Base-by-base conservation (phyloP, 2,888 invertebrate genomes). In the Lumbricus terrestris region DNA sequence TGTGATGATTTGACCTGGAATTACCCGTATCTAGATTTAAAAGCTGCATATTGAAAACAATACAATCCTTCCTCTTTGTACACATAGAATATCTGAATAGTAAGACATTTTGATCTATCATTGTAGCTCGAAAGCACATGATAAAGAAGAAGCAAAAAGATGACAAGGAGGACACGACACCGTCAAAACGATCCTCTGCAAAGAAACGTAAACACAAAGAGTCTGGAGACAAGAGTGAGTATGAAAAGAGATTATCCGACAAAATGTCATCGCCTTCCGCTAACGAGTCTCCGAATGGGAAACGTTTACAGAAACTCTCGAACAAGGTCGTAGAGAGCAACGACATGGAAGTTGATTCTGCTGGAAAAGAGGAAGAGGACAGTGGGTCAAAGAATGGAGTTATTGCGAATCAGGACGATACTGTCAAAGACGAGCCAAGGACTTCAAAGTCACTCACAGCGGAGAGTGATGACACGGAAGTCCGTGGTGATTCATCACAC, bases 111-210 rank as follows among this genome's bases (percentile, higher is more conserved):
- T 15, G 16, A 18, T 35, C 6, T 85, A 0, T 37, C 23, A 8
- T 34, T 34, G 33, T 85, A 85, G 85, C 85, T 37, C 85, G 85
- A 35, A 85, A 85, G 16, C 85, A 85, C 85, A 85, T 85, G 85
- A 85, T 34, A 23, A 85, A 85, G 37, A 18, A 23, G 85, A 37
- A 35, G 37, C 35, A 0, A 34, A 85, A 85, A 35, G 35, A 23
- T 47, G 23, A 47, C 23, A 23, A 34, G 13, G 85, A 35, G 1
- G 37, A 35, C 34, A 8, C 5, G 16, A 35, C 3, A 35, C 18
- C 34, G 13, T 34, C 37, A 11, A 35, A 85, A 85, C 13, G 20
- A 8, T 20, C 20, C 23, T 18, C 85, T 35, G 35, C 35, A 35
- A 85, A 85, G 85, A 85, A 35, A 37, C 85, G 5, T 23, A 85